These are phyloP conservation scores for Catocala nupta DNA, from an alignment of 2,888 invertebrate genomes.

Conservation along the genomic window DNA sequence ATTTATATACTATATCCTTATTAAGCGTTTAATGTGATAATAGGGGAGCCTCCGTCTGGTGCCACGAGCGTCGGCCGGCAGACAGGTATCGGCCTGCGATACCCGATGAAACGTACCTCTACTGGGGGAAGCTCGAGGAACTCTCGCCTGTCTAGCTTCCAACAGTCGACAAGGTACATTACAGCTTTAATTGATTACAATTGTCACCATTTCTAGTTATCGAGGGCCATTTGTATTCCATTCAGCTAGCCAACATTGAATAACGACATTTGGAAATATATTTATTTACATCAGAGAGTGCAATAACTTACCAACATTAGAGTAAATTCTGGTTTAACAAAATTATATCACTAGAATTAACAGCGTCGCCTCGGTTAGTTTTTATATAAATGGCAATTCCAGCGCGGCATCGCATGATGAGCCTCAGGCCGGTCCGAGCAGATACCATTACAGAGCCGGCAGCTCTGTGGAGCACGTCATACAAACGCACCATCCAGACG, in stretches of 20 bases:
- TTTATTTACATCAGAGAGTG: too few relatives aligned
- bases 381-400: conserved; percentile 23
- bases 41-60: conserved; percentile 15
- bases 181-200: too few relatives aligned
- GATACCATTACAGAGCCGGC: conserved; percentile 58
- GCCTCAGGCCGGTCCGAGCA: conserved; percentile 58
- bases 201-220: too few relatives aligned
- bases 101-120: conserved; percentile 66
- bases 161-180: conserved; percentile 60
- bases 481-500: conserved; percentile 61
- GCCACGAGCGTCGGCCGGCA: conserved; percentile 45
- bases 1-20: too few relatives aligned
- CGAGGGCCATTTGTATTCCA: too few relatives aligned
- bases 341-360: background rate
- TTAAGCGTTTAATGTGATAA: background rate
- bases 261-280: too few relatives aligned
- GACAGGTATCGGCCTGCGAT: conserved; percentile 49
- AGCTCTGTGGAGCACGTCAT: conserved; percentile 68
- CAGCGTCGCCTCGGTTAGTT: background rate
- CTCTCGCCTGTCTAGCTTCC: conserved; percentile 73
- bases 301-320: too few relatives aligned
- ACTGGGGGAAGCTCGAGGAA: conserved; percentile 71
- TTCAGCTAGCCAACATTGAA: too few relatives aligned
- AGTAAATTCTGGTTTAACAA: too few relatives aligned
- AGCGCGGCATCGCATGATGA: conserved; percentile 76